A percentile compares a stretch with the other conserved stretches of the same genome.
phyloP scores from a whole-genome alignment of 2,797 vertebrate genomes.

The Eospalax fontanierii region DNA sequence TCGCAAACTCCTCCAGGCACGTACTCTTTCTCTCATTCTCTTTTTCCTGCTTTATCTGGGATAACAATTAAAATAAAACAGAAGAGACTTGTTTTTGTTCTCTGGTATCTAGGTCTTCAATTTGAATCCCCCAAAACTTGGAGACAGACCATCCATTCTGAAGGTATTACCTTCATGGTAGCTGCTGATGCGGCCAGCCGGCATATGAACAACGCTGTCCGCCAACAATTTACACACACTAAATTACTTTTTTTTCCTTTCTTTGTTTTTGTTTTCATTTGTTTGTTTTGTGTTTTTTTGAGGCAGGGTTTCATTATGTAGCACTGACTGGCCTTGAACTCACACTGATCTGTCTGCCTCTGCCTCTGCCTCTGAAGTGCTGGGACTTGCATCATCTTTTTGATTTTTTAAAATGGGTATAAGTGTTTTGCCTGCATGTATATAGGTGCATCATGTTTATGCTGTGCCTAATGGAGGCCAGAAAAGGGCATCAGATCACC shows the following conservation, averaged over 20 bases:
- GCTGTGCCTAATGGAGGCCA: too few relatives aligned
- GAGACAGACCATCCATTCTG: background rate
- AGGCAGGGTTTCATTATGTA: too few relatives aligned
- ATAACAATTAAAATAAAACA: constrained; percentile 27
- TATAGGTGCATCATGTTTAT: too few relatives aligned
- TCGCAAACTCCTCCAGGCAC: background rate
- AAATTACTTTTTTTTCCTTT: constrained; percentile 50
- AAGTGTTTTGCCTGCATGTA: too few relatives aligned
- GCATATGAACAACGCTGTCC: background rate
- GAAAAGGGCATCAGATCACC: too few relatives aligned
- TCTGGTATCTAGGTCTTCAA: background rate
- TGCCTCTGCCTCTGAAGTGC: too few relatives aligned
- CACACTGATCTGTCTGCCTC: too few relatives aligned
- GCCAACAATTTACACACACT: background rate
- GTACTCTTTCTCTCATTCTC: background rate
- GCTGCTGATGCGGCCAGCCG: background rate
- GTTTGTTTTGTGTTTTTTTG: too few relatives aligned
- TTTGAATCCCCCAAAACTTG: background rate
- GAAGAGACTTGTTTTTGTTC: constrained; percentile 26
- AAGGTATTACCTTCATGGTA: background rate
- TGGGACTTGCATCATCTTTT: too few relatives aligned
- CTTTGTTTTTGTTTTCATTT: too few relatives aligned
- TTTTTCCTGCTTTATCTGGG: background rate
- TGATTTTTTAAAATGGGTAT: too few relatives aligned
- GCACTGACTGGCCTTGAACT: too few relatives aligned